Evolutionary conservation across 2,888 invertebrate species (phyloP).

Genomic region (Dolichomitus sp.): DNA sequence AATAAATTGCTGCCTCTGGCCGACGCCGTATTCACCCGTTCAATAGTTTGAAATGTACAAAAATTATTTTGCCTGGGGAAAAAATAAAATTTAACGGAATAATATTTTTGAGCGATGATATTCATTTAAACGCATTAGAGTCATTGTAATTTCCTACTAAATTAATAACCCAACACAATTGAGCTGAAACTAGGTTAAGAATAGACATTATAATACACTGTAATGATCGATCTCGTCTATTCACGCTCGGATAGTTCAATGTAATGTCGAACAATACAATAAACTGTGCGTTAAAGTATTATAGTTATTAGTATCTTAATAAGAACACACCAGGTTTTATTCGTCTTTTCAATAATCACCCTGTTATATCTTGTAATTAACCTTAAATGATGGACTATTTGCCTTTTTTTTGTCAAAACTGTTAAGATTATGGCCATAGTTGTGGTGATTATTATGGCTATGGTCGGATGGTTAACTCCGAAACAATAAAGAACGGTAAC

Average conservation of each 20-base stretch:
- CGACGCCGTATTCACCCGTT: background rate
- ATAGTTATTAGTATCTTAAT: background rate
- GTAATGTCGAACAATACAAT: background rate
- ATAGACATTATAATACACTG: conserved; percentile 6
- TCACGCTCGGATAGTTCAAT: background rate
- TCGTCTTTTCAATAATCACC: background rate
- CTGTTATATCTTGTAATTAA: background rate
- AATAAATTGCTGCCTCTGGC: conserved; percentile 48
- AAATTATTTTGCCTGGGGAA: background rate
- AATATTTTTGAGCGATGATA: background rate
- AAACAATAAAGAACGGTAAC: conserved; percentile 77
- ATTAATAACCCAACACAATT: conserved; percentile 15
- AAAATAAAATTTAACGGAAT: background rate
- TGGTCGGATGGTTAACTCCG: conserved; percentile 67
- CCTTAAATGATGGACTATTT: background rate
- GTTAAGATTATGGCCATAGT: conserved; percentile 20
- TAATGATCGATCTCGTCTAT: background rate
- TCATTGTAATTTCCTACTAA: background rate
- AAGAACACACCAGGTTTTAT: background rate
- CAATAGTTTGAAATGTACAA: background rate
- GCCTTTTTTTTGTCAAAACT: conserved; percentile 19
- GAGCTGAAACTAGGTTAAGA: conserved; percentile 7
- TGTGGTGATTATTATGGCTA: conserved; percentile 65
- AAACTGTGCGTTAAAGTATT: background rate
- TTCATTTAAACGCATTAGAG: background rate